A percentile compares a stretch with the other conserved stretches of the same genome.
These are phyloP conservation scores for Stomatorhinus ivindoensis DNA, from an alignment of 2,113 vertebrate species.

Conservation along the genomic window DNA sequence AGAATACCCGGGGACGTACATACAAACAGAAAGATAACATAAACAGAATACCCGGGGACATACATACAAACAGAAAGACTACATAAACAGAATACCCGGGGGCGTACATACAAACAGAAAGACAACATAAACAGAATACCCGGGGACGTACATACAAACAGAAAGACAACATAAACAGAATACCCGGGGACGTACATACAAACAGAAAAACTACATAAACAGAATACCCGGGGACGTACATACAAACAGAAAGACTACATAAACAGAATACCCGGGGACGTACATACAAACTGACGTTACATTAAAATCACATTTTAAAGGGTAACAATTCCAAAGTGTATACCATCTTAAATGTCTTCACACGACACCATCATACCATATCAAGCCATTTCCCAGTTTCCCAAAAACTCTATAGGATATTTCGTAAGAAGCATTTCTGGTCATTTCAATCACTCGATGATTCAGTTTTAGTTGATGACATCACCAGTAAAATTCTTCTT, in stretches of 20 bases:
- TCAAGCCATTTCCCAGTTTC: background rate
- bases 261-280: background rate
- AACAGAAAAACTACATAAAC: background rate
- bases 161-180: background rate
- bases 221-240: background rate
- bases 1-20: background rate
- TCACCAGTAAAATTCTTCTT: background rate
- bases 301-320: background rate
- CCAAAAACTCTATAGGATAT: background rate
- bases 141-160: background rate
- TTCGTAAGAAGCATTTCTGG: background rate
- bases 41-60: no score
- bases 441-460: background rate
- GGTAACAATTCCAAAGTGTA: background rate
- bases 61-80: background rate
- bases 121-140: background rate
- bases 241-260: background rate
- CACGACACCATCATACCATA: background rate
- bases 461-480: background rate
- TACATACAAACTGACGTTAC: background rate
- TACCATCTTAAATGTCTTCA: background rate
- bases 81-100: no score
- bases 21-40: no score
- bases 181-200: background rate
- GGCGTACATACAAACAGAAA: background rate